A percentile compares a stretch with the other conserved stretches of the same genome.
phyloP scores from a whole-genome alignment of 2,888 invertebrate genomes.

The Dryobotodes eremita region DNA sequence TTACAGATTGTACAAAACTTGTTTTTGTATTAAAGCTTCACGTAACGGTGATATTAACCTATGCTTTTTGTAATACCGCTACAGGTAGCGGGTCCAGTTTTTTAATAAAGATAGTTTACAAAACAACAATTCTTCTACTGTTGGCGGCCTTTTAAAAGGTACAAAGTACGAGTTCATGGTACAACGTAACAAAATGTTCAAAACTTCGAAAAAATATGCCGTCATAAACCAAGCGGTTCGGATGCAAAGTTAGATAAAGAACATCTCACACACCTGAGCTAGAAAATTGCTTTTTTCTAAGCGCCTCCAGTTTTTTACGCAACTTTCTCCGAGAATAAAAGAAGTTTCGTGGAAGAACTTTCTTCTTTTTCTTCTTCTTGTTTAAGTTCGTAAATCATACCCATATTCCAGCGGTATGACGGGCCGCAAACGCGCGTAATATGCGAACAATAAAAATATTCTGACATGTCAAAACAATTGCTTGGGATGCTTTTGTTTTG shows the following conservation, averaged over 20 bases:
- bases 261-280: slow-evolving; percentile 91
- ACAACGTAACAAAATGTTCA: slow-evolving; percentile 89
- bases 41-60: slow-evolving; percentile 62
- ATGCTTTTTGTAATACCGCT: slow-evolving; percentile 71
- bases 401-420: slow-evolving; percentile 81
- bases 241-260: slow-evolving; percentile 91
- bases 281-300: slow-evolving; percentile 91
- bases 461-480: slow-evolving; percentile 84
- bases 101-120: slow-evolving; percentile 78
- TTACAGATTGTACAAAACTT: slow-evolving; percentile 68
- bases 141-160: slow-evolving; percentile 80
- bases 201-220: slow-evolving; percentile 89
- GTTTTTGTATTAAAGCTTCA: slow-evolving; percentile 63
- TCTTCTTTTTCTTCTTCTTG: slow-evolving; percentile 83
- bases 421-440: slow-evolving; percentile 82
- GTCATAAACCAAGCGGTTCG: slow-evolving; percentile 89
- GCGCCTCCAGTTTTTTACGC: slow-evolving; percentile 89
- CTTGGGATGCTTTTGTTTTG: slow-evolving; percentile 77
- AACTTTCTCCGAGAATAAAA: slow-evolving; percentile 90
- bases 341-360: slow-evolving; percentile 89
- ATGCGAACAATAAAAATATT: slow-evolving; percentile 88
- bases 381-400: slow-evolving; percentile 84
- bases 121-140: slow-evolving; percentile 83
- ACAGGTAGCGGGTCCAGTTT: slow-evolving; percentile 83
- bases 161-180: slow-evolving; percentile 83